A percentile compares a stretch with the other conserved stretches of the same genome.
These are phyloP conservation scores for Corbicula japonica DNA, from an alignment of 2,888 invertebrate species.

Conservation along the genomic window DNA sequence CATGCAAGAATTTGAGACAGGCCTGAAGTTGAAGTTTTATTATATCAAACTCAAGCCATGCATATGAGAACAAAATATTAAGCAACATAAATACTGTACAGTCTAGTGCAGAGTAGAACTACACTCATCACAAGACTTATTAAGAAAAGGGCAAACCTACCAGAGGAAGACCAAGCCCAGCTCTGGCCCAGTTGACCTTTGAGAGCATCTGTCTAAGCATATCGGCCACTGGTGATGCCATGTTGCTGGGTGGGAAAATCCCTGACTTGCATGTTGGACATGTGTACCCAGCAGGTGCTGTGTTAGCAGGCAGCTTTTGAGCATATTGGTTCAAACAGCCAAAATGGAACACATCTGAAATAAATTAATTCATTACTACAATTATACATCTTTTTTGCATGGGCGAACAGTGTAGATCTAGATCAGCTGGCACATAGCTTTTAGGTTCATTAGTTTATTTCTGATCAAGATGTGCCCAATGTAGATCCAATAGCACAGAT, in stretches of 20 bases:
- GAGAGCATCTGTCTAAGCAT: constrained; percentile 93
- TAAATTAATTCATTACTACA: constrained; percentile 46
- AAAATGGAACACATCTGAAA: constrained; percentile 98
- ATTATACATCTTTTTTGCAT: too few relatives aligned
- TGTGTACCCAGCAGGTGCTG: constrained; percentile 97
- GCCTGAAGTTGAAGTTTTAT: too few relatives aligned
- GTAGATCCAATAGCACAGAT: too few relatives aligned
- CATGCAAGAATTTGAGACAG: too few relatives aligned
- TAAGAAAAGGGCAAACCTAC: constrained; percentile 88
- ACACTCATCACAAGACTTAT: background rate
- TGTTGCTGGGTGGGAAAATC: constrained; percentile 90
- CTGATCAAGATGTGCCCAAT: too few relatives aligned
- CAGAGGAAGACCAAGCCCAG: constrained; percentile 96
- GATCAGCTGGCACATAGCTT: too few relatives aligned
- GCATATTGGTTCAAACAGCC: constrained; percentile 95
- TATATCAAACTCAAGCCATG: too few relatives aligned
- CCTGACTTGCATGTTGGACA: constrained; percentile 95
- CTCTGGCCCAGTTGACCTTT: constrained; percentile 97
- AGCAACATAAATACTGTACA: background rate
- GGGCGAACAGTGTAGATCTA: too few relatives aligned
- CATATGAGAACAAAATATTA: background rate
- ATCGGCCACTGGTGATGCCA: constrained; percentile 98
- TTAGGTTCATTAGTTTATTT: too few relatives aligned
- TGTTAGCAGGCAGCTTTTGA: constrained; percentile 94
- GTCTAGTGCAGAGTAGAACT: background rate